Percentiles rank a stretch among this genome's conserved stretches.
phyloP scores from a whole-genome alignment of 2,797 vertebrate genomes.

The Propithecus perrieri region DNA sequence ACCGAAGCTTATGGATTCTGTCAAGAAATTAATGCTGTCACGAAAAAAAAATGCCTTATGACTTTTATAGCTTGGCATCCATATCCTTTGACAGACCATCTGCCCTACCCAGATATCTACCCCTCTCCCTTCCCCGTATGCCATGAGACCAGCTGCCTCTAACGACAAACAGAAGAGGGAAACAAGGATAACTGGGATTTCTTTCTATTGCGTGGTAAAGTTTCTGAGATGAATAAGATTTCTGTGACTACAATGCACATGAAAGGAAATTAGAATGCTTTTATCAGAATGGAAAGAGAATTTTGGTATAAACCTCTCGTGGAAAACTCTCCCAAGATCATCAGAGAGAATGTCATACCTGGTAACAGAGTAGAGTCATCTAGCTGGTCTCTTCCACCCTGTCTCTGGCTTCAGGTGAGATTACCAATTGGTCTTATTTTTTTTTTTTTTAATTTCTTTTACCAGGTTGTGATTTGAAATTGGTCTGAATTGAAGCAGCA shows the following conservation, averaged over 20 bases:
- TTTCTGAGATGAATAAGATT: neutral
- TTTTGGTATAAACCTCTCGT: neutral
- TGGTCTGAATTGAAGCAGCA: neutral
- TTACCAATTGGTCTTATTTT: neutral
- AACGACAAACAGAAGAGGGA: neutral
- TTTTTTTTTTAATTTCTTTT: neutral
- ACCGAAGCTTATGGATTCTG: neutral
- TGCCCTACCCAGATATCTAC: neutral
- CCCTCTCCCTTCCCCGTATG: rapidly evolving
- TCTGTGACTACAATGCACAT: neutral
- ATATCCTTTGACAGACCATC: slow-evolving; percentile 34
- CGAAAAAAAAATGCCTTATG: neutral
- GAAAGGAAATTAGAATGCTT: neutral
- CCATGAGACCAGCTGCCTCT: neutral
- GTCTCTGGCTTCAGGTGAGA: neutral
- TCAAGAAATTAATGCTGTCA: slow-evolving; percentile 35
- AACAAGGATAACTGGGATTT: neutral
- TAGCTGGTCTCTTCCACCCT: rapidly evolving
- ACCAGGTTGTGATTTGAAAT: neutral
- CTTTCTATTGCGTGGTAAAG: neutral
- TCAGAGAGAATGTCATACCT: no score
- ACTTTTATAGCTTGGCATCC: slow-evolving; percentile 1
- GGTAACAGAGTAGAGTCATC: neutral
- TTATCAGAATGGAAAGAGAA: neutral
- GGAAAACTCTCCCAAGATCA: neutral